Evolutionary conservation across 2,113 vertebrate genomes (phyloP).

Genomic region (Neogale vison): DNA sequence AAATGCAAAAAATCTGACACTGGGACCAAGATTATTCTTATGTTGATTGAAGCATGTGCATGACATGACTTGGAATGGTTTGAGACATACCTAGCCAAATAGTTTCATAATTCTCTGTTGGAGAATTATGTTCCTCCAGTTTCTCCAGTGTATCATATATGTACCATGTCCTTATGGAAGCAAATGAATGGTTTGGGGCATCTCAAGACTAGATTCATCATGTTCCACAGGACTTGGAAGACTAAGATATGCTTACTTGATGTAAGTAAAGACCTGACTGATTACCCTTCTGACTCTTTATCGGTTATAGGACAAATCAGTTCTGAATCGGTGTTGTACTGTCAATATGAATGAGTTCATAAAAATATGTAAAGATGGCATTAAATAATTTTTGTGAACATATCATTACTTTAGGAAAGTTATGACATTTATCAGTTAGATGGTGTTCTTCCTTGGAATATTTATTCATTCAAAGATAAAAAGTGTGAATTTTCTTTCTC

Average conservation of each 20-base stretch:
- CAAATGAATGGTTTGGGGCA: neutral
- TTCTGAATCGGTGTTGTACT: neutral
- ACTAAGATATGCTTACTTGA: neutral
- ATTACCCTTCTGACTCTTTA: neutral
- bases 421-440: neutral
- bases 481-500: slow-evolving; percentile 38
- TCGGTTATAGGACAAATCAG: neutral
- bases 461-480: slow-evolving; percentile 42
- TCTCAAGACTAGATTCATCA: neutral
- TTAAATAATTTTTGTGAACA: slow-evolving; percentile 1
- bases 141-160: neutral
- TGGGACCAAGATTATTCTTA: neutral
- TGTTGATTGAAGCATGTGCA: neutral
- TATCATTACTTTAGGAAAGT: slow-evolving; percentile 17
- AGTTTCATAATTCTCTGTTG: neutral
- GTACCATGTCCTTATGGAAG: neutral
- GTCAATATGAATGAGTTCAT: slow-evolving; percentile 32
- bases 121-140: neutral
- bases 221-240: neutral
- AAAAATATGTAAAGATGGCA: slow-evolving; percentile 20
- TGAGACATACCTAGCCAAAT: neutral
- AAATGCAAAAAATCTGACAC: neutral
- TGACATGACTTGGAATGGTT: neutral
- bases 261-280: neutral
- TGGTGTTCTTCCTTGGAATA: slow-evolving; percentile 55